Conservation (phyloP, 1,140 invertebrate species). For the Bombus vancouverensis region DNA sequence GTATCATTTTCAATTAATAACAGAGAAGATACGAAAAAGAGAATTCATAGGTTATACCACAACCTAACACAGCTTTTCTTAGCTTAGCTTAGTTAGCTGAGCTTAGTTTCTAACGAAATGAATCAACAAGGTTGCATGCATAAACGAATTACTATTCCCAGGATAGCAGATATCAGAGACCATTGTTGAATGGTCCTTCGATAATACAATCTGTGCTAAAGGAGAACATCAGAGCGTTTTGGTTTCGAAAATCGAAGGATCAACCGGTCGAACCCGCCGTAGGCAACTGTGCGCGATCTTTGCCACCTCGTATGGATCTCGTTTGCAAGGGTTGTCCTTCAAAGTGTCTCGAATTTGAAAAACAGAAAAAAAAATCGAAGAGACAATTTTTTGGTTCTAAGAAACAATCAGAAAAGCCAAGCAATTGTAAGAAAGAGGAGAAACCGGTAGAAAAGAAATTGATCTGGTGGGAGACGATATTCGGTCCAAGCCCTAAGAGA, state of each 20-base stretch:
- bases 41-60: not conserved
- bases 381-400: not conserved
- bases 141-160: not conserved
- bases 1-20: not conserved
- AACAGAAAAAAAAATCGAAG: conserved; percentile 23
- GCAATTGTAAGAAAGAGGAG: conserved; percentile 19
- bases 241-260: not conserved
- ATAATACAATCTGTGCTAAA: not conserved
- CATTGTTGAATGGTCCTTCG: not conserved
- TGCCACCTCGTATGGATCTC: not conserved
- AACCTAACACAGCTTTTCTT: not conserved
- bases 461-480: conserved; percentile 50
- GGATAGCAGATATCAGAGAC: not conserved
- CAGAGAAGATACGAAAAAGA: too few species aligned
- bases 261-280: not conserved
- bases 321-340: conserved; percentile 37
- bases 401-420: conserved; percentile 4
- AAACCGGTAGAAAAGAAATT: not conserved
- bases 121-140: not conserved
- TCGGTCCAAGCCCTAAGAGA: conserved; percentile 34
- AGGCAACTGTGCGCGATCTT: conserved; percentile 21
- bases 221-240: not conserved
- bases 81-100: not conserved
- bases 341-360: conserved; percentile 31
- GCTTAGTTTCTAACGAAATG: not conserved